Conservation (phyloP, 2,888 invertebrate genomes). For the Pyrrhosoma nymphula region DNA sequence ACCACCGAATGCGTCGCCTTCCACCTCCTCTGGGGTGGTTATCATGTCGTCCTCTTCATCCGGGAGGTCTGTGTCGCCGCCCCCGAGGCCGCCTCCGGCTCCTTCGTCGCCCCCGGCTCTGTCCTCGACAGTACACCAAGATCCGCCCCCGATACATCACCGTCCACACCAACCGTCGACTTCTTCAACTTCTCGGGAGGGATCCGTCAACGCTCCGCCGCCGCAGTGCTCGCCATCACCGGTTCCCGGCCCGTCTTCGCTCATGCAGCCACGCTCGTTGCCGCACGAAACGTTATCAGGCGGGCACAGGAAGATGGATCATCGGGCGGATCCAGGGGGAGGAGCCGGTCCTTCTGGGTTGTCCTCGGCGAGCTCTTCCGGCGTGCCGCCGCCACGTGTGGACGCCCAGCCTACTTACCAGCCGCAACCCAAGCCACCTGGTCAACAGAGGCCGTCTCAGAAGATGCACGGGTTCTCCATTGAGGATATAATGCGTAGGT, state of each 20-base stretch:
- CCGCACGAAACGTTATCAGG: constrained; percentile 32
- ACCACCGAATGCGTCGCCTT: constrained; percentile 73
- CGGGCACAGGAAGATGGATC: not conserved
- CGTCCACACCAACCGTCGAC: constrained; percentile 71
- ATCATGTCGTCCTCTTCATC: constrained; percentile 70
- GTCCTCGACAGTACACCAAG: constrained; percentile 71
- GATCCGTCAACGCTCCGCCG: constrained; percentile 70
- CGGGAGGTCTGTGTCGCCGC: constrained; percentile 72
- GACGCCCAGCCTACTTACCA: constrained; percentile 55
- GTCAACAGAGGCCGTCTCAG: constrained; percentile 75
- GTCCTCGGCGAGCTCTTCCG: not conserved
- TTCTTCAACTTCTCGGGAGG: constrained; percentile 69
- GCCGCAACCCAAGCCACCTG: constrained; percentile 71
- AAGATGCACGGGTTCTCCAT: constrained; percentile 88
- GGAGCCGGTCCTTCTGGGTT: not conserved
- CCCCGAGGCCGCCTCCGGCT: constrained; percentile 68
- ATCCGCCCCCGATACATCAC: constrained; percentile 71
- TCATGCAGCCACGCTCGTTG: not conserved
- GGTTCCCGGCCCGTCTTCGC: not conserved
- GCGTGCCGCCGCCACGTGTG: not conserved
- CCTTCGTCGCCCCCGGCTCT: constrained; percentile 50
- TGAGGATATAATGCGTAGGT: constrained; percentile 93
- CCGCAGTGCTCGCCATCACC: constrained; percentile 70
- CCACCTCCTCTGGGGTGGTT: constrained; percentile 73
- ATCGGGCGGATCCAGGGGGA: constrained; percentile 31